These are phyloP conservation scores for Chironomus striatipennis DNA, from an alignment of 1,140 invertebrate species.

Conservation along the genomic window DNA sequence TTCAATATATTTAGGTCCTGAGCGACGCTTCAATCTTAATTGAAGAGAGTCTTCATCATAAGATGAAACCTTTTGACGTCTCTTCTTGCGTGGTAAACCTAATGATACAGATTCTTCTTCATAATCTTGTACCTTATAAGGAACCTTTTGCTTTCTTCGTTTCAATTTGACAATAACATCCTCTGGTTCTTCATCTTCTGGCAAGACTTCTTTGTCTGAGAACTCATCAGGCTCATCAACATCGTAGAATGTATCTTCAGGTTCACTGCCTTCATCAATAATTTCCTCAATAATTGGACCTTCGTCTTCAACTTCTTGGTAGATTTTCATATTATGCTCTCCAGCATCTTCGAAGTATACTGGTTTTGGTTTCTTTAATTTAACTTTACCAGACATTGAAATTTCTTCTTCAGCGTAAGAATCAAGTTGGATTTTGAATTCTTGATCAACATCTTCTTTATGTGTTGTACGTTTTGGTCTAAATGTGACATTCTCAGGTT, in stretches of 20 bases:
- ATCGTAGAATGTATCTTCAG: slow-evolving; percentile 53
- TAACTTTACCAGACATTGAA: slow-evolving; percentile 71
- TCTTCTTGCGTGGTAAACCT: slow-evolving; percentile 42
- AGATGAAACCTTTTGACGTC: slow-evolving; percentile 27
- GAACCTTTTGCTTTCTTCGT: slow-evolving; percentile 39
- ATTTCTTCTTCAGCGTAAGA: slow-evolving; percentile 79
- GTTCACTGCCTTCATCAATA: slow-evolving; percentile 48
- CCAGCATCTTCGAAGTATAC: slow-evolving; percentile 64
- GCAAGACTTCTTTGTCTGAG: slow-evolving; percentile 40
- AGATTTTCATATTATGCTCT: slow-evolving; percentile 61
- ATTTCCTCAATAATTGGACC: slow-evolving; percentile 61
- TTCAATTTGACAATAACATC: slow-evolving; percentile 48
- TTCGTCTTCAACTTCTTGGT: slow-evolving; percentile 57
- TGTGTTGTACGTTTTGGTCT: slow-evolving; percentile 56
- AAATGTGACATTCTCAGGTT: slow-evolving; percentile 65
- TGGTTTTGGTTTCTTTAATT: slow-evolving; percentile 56
- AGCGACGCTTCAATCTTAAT: slow-evolving; percentile 52
- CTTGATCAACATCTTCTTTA: slow-evolving; percentile 76
- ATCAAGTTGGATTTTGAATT: slow-evolving; percentile 73
- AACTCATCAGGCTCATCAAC: slow-evolving; percentile 50
- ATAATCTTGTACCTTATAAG: slow-evolving; percentile 37
- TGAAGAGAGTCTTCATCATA: slow-evolving; percentile 40
- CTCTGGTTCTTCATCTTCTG: slow-evolving; percentile 40
- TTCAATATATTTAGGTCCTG: slow-evolving; percentile 52
- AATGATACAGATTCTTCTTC: slow-evolving; percentile 51